Conservation (phyloP, 2,113 vertebrate species). For the Meleagris gallopavo region DNA sequence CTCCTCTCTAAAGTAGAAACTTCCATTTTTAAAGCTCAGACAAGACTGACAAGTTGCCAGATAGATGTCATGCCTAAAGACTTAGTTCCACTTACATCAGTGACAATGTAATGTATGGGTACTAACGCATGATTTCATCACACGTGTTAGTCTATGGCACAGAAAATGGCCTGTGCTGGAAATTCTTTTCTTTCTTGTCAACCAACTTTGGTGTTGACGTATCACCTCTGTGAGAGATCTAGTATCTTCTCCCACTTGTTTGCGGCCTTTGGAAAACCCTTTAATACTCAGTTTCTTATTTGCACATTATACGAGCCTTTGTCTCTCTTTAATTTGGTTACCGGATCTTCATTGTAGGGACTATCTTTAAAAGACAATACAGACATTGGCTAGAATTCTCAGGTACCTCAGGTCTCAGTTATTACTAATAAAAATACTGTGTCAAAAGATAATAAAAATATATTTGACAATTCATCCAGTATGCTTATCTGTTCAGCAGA, state of each 20-base stretch:
- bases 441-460: background rate
- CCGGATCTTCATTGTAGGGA: background rate
- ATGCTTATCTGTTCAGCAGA: background rate
- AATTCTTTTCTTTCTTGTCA: background rate
- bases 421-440: background rate
- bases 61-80: background rate
- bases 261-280: background rate
- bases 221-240: background rate
- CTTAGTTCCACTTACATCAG: background rate
- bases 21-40: background rate
- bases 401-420: background rate
- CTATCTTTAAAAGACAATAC: background rate
- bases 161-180: background rate
- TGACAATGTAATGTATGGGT: background rate
- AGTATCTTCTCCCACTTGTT: background rate
- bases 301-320: background rate
- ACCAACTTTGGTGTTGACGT: background rate
- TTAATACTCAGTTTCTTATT: background rate
- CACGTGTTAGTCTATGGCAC: background rate
- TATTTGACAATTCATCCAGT: background rate
- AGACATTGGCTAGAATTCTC: background rate
- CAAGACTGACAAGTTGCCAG: background rate
- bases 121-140: background rate
- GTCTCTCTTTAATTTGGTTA: background rate
- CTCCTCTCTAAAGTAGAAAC: background rate